Evolutionary conservation across 2,888 invertebrate genomes (phyloP).

Genomic region (Erynnis tages): DNA sequence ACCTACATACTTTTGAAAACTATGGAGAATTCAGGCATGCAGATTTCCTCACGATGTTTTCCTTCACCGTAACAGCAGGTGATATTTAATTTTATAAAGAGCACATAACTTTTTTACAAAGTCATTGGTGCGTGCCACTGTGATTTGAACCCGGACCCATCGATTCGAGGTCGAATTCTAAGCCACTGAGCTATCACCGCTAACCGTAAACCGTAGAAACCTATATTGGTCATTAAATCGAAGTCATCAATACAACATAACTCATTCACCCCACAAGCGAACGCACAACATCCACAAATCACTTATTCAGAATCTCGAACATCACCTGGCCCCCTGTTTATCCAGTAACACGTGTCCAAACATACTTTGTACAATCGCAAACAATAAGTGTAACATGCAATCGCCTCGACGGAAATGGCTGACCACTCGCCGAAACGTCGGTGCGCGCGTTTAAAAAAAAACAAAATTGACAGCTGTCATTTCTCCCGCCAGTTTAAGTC

Average conservation of each 20-base stretch:
- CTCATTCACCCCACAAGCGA: background rate
- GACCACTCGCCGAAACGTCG: constrained; percentile 38
- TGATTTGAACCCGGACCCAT: no score
- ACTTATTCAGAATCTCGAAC: constrained; percentile 11
- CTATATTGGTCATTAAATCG: background rate
- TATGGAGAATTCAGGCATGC: no score
- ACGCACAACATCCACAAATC: constrained; percentile 12
- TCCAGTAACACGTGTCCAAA: constrained; percentile 49
- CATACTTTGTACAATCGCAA: constrained; percentile 37
- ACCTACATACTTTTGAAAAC: no score
- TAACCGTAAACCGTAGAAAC: no score
- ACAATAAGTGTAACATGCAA: constrained; percentile 40
- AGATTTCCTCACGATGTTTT: no score
- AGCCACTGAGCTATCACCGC: no score
- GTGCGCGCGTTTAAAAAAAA: constrained; percentile 35
- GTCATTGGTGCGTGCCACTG: no score
- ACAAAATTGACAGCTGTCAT: constrained; percentile 59
- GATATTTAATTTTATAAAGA: no score
- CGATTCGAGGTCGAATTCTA: no score
- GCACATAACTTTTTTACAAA: no score
- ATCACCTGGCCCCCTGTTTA: constrained; percentile 45
- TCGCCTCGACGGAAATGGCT: constrained; percentile 42
- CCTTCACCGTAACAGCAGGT: no score
- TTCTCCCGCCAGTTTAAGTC: constrained; percentile 45
- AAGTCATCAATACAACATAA: background rate